Conservation (phyloP, 2,113 vertebrate species). For the Acanthochromis polyacanthus region DNA sequence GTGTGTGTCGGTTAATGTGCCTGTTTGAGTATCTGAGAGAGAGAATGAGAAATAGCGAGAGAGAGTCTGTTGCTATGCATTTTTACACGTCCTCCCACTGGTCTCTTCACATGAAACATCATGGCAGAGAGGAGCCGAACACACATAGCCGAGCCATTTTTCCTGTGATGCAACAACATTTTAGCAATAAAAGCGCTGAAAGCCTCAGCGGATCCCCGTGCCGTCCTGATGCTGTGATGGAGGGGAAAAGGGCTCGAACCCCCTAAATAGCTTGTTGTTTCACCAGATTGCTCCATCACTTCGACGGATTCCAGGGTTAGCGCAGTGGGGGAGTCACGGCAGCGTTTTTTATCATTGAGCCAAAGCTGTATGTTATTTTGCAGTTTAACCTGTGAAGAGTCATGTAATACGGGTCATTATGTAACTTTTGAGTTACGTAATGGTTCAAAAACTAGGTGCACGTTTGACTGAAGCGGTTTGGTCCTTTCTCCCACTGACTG, state of each 20-base stretch:
- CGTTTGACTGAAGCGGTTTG: not conserved
- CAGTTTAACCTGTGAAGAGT: slow-evolving; percentile 23
- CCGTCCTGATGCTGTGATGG: slow-evolving; percentile 20
- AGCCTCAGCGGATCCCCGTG: slow-evolving; percentile 9
- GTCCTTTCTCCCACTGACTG: not conserved
- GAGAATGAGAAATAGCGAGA: slow-evolving; percentile 49
- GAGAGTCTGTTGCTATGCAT: slow-evolving; percentile 83
- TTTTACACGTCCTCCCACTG: slow-evolving; percentile 80
- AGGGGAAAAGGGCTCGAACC: slow-evolving; percentile 48
- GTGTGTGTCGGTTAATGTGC: slow-evolving; percentile 46
- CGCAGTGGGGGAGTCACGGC: slow-evolving; percentile 11
- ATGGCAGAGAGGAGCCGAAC: slow-evolving; percentile 61
- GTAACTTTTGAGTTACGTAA: slow-evolving; percentile 43
- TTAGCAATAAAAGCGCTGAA: slow-evolving; percentile 51
- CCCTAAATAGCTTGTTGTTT: slow-evolving; percentile 63
- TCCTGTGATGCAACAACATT: slow-evolving; percentile 59
- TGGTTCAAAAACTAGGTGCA: slow-evolving; percentile 9
- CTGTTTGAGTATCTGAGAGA: slow-evolving; percentile 41
- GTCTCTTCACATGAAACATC: slow-evolving; percentile 72
- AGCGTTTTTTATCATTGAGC: slow-evolving; percentile 19
- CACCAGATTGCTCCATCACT: slow-evolving; percentile 56
- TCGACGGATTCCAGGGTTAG: slow-evolving; percentile 36
- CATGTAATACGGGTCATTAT: slow-evolving; percentile 26
- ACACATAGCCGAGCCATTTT: slow-evolving; percentile 53
- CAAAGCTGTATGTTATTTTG: slow-evolving; percentile 26